Conservation (phyloP, 2,888 invertebrate genomes). For the Trichopoda pennipes region DNA sequence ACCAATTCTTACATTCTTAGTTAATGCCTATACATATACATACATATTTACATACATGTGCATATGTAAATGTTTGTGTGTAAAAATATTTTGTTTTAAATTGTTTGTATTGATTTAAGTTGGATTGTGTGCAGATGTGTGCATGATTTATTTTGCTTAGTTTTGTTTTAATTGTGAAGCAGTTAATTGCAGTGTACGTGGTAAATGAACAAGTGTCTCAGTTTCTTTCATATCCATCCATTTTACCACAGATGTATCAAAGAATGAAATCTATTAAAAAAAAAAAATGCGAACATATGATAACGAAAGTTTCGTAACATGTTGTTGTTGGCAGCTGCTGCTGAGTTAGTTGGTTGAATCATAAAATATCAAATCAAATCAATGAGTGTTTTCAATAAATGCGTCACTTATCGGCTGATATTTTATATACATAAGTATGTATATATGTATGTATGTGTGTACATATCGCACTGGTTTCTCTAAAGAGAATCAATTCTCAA, state of each 20-base stretch:
- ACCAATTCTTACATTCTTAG: background rate
- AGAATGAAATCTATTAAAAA: background rate
- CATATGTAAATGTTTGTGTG: too few species aligned
- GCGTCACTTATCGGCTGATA: too few species aligned
- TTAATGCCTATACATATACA: background rate
- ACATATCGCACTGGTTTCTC: too few species aligned
- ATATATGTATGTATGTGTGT: too few species aligned
- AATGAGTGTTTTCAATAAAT: too few species aligned
- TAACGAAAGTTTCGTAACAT: too few species aligned
- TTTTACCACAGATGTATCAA: background rate
- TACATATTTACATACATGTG: background rate
- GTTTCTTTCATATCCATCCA: constrained; percentile 18
- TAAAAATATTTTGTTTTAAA: background rate
- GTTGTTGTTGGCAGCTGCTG: too few species aligned
- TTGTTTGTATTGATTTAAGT: constrained; percentile 13
- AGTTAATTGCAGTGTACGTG: constrained; percentile 22
- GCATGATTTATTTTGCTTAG: constrained; percentile 7
- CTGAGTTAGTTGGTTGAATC: too few species aligned
- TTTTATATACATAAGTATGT: too few species aligned
- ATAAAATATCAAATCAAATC: too few species aligned
- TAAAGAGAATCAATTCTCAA: too few species aligned
- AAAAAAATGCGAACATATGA: too few species aligned
- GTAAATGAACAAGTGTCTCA: constrained; percentile 1
- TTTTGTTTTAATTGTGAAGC: constrained; percentile 17
- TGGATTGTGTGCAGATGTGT: background rate